Evolutionary conservation across 2,888 invertebrate genomes (phyloP), one percentile per base, ranked within the genome.

Genomic region (Campopleginae sp.): DNA sequence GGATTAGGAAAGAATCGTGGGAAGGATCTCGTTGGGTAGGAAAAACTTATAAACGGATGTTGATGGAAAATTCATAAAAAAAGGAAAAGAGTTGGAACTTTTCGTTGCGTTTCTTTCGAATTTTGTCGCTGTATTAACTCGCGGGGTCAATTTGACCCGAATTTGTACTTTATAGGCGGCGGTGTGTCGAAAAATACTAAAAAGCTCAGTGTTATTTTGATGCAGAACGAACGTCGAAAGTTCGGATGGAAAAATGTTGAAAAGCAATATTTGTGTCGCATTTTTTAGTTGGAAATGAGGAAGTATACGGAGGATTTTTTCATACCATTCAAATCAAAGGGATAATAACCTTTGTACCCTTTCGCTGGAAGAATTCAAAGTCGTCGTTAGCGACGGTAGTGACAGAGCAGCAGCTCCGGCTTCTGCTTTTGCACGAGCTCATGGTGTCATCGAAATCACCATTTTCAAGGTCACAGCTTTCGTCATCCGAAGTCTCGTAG

Each of bases 301-400:
- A 54, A 38, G 31, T 17, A 46, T 51, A 44, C 31, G 61, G 46
- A 70, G 70, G 58, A 61, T 54, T 66, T 54, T 10, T 74, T 72
- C 61, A 33, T 65, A 74, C 63, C 19, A 76, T 58, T 81, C 61
- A 81, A 75, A 84, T 71, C 75, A 80, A 48, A 71, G 31, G 58
- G 48, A 71, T 70, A 84, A 51, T 76, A 88, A 93, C 92, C 92
- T 93, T 92, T 71, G 91, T 90, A 80, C 89, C 92, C 84, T 94
- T 93, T 84, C 94, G 94, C 88, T 95, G 95, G 88, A 94, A 95
- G 90, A 95, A 96, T 88, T 96, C 95, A 89, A 96, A 96, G 90
- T 96, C 96, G 89, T 95, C 95, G 89, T 95, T 96, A 38, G 96
- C 96, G 86, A 95, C 95, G 0, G 96, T 96, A 1, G 96, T 96